Conservation (phyloP, 2,888 invertebrate species). For the Hydriomena furcata region DNA sequence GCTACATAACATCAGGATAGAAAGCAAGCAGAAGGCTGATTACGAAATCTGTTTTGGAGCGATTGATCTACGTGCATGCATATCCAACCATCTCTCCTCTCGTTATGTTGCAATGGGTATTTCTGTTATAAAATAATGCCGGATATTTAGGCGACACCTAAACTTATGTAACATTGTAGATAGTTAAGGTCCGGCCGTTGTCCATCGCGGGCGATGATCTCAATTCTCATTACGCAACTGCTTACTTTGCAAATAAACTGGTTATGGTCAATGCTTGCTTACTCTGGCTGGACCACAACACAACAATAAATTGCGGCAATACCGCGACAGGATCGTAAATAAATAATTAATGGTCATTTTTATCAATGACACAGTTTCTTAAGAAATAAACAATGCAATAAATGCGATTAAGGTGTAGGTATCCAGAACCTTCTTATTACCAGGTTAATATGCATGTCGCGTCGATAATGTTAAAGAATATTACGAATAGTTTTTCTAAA, state of each 20-base stretch:
- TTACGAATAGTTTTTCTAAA: no score
- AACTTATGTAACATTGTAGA: slow-evolving; percentile 15
- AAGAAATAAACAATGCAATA: slow-evolving; percentile 35
- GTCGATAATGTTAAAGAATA: no score
- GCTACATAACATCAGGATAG: no score
- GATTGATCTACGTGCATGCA: not conserved
- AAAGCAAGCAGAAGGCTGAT: no score
- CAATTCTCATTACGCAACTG: slow-evolving; percentile 42
- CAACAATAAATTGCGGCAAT: slow-evolving; percentile 39
- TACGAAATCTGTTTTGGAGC: not conserved
- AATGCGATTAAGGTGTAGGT: not conserved
- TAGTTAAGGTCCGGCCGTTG: slow-evolving; percentile 24
- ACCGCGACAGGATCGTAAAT: slow-evolving; percentile 37
- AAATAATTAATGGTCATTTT: slow-evolving; percentile 40
- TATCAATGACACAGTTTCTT: slow-evolving; percentile 49
- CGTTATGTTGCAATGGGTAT: slow-evolving; percentile 11
- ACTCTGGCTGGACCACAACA: slow-evolving; percentile 32
- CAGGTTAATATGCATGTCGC: no score
- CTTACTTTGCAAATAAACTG: slow-evolving; percentile 48
- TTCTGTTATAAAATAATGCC: slow-evolving; percentile 5
- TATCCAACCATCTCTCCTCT: not conserved
- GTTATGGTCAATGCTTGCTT: slow-evolving; percentile 37
- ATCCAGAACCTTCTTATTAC: no score
- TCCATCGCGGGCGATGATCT: slow-evolving; percentile 59
- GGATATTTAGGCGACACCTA: slow-evolving; percentile 8